A percentile compares a stretch with the other conserved stretches of the same genome.
Evolutionary conservation across 2,797 vertebrate species (phyloP).

Genomic region (Pangasius krempfi): DNA sequence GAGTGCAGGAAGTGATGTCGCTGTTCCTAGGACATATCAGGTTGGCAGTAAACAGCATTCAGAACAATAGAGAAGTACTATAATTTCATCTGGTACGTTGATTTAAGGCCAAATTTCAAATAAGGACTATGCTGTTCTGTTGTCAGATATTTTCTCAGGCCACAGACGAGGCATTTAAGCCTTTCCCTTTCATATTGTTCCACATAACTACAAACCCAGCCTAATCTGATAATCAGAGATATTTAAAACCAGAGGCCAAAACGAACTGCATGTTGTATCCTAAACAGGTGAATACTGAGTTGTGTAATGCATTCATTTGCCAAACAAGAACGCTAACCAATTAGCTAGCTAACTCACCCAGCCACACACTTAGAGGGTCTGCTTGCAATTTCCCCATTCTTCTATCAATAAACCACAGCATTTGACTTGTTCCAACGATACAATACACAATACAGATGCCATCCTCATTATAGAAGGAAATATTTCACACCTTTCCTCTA

Average conservation of each 20-base stretch:
- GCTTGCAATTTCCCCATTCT: background rate
- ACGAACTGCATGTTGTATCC: background rate
- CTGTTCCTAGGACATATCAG: background rate
- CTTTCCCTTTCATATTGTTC: background rate
- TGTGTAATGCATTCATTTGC: too few relatives aligned
- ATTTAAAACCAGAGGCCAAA: background rate
- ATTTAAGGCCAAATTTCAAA: background rate
- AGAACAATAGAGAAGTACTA: background rate
- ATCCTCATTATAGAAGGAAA: background rate
- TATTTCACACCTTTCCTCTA: background rate
- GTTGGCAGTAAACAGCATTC: background rate
- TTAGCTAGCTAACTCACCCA: background rate
- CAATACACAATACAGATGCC: background rate
- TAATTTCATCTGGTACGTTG: background rate
- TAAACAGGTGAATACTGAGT: background rate
- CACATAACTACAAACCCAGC: slow-evolving; percentile 66
- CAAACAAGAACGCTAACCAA: too few relatives aligned
- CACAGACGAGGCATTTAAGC: background rate
- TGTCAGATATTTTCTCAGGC: background rate
- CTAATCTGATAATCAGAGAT: too few relatives aligned
- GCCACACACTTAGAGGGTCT: too few relatives aligned
- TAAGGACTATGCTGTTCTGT: background rate
- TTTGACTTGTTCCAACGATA: background rate
- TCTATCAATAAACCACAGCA: background rate
- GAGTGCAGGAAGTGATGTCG: background rate